Evolutionary conservation across 2,113 vertebrate species (phyloP).

Genomic region (Sceloporus undulatus): DNA sequence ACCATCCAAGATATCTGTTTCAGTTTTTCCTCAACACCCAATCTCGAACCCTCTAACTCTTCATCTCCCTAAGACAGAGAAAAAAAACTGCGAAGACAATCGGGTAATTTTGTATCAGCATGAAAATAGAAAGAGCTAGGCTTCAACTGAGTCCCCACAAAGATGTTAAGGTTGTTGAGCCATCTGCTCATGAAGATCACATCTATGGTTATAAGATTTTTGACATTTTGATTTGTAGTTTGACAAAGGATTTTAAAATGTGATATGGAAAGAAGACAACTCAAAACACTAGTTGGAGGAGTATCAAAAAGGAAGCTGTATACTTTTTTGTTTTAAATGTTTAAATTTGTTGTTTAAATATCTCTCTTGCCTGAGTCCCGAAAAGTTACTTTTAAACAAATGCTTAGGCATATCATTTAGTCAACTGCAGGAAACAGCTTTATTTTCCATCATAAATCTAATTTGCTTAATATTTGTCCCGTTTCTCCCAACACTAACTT

Average conservation of each 20-base stretch:
- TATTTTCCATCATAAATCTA: too few relatives aligned
- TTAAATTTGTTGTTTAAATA: too few relatives aligned
- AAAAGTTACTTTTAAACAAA: too few relatives aligned
- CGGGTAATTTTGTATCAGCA: background rate
- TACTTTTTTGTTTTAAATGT: too few relatives aligned
- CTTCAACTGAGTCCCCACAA: background rate
- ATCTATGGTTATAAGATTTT: background rate
- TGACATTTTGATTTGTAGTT: background rate
- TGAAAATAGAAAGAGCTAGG: too few relatives aligned
- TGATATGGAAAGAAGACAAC: background rate
- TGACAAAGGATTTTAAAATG: background rate
- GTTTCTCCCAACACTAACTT: too few relatives aligned
- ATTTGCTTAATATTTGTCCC: too few relatives aligned
- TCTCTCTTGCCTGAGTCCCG: too few relatives aligned
- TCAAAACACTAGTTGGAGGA: background rate
- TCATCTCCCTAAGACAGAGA: background rate
- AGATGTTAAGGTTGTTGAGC: background rate
- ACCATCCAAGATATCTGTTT: background rate
- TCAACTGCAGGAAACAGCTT: too few relatives aligned
- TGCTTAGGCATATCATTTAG: too few relatives aligned
- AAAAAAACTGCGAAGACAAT: background rate
- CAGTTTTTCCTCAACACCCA: background rate
- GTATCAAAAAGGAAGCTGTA: too few relatives aligned
- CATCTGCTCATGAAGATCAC: background rate
- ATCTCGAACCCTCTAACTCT: background rate